Evolutionary conservation across 2,113 vertebrate species (phyloP).

Genomic region (Talpa occidentalis): DNA sequence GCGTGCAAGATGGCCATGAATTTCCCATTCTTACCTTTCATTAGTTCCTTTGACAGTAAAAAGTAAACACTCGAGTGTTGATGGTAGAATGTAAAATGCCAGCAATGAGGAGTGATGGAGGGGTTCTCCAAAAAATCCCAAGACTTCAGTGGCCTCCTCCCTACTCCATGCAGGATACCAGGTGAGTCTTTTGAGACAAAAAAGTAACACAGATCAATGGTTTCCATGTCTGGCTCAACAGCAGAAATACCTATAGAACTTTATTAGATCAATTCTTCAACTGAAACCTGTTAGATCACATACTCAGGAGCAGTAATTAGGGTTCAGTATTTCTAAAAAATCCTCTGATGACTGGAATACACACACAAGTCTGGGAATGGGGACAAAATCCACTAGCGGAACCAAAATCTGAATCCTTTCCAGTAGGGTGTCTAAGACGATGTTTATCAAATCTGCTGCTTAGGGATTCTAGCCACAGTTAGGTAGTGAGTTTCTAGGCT

Average conservation of each 20-base stretch:
- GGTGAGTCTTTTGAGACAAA: not conserved
- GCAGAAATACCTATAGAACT: not conserved
- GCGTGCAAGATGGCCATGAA: not conserved
- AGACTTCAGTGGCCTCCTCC: not conserved
- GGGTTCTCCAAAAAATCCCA: not conserved
- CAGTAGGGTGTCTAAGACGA: not conserved
- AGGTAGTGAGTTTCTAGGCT: no score
- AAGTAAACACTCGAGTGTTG: not conserved
- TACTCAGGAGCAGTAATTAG: not conserved
- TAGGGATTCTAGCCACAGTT: not conserved
- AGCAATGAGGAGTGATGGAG: not conserved
- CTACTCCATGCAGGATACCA: not conserved
- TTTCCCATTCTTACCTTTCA: not conserved
- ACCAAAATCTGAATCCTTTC: not conserved
- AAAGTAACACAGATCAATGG: not conserved
- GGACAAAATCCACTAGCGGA: not conserved
- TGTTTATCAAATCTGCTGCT: not conserved
- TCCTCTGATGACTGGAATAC: not conserved
- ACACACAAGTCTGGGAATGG: not conserved
- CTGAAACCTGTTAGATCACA: not conserved
- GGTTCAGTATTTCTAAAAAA: not conserved
- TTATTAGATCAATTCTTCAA: not conserved
- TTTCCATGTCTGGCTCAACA: not conserved
- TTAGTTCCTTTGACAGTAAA: conserved; percentile 27
- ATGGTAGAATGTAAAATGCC: not conserved